These are phyloP conservation scores for Malurus elegans DNA, from an alignment of 2,113 vertebrate genomes.

Conservation along the genomic window DNA sequence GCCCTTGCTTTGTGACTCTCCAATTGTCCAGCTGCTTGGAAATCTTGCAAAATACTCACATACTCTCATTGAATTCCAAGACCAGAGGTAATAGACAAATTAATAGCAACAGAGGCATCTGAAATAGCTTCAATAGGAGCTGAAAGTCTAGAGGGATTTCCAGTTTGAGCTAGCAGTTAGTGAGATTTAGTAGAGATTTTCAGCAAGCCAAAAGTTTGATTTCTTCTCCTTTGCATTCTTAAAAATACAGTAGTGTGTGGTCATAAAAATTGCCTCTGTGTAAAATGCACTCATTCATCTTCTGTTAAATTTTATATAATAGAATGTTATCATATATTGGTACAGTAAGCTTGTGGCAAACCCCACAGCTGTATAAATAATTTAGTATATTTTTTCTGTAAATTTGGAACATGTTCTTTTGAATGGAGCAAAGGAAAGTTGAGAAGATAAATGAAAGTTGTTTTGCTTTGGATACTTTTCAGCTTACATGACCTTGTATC, in stretches of 20 bases:
- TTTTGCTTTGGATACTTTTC: conserved; percentile 46
- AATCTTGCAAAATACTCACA: background rate
- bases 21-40: background rate
- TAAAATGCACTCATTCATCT: background rate
- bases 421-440: background rate
- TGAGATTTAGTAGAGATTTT: background rate
- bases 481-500: conserved; percentile 32
- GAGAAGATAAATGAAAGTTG: background rate
- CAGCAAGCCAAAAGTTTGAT: background rate
- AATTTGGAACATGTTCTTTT: conserved; percentile 26
- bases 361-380: background rate
- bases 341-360: background rate
- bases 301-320: background rate
- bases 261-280: background rate
- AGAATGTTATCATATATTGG: background rate
- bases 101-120: background rate
- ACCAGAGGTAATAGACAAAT: background rate
- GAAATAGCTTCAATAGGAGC: background rate
- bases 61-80: background rate
- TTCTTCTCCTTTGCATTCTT: background rate
- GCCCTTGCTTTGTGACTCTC: background rate
- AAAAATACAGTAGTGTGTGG: background rate
- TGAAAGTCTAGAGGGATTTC: background rate
- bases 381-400: background rate
- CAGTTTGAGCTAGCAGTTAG: background rate